phyloP scores from a whole-genome alignment of 2,888 invertebrate genomes.

The Dascillus cervinus region DNA sequence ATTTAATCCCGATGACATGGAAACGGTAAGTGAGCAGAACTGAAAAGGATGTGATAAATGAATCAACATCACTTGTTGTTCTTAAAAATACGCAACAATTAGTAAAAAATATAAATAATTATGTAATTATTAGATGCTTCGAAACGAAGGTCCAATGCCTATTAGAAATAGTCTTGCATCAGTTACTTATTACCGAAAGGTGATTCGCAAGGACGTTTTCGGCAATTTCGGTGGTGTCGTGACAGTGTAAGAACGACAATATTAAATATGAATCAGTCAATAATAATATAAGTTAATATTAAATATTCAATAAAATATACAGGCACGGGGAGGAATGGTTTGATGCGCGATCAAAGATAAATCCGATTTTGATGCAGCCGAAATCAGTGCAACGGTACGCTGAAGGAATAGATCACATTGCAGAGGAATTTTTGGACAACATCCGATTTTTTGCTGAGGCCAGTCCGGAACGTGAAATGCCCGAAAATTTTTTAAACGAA shows the following conservation, averaged over 20 bases:
- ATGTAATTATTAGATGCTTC: slow-evolving; percentile 34
- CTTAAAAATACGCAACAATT: not conserved
- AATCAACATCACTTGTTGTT: no score
- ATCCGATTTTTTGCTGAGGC: slow-evolving; percentile 18
- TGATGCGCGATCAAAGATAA: slow-evolving; percentile 44
- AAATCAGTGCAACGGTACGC: slow-evolving; percentile 31
- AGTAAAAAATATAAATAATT: not conserved
- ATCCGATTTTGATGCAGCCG: slow-evolving; percentile 49
- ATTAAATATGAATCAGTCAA: not conserved
- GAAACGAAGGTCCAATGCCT: slow-evolving; percentile 45
- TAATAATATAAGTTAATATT: no score
- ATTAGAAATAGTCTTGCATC: slow-evolving; percentile 35
- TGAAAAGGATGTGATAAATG: no score
- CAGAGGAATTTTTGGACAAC: slow-evolving; percentile 26
- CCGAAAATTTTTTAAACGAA: slow-evolving; percentile 45
- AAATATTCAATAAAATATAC: no score
- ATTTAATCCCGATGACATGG: slow-evolving; percentile 45
- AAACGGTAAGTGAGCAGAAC: slow-evolving; percentile 25
- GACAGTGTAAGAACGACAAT: slow-evolving; percentile 32
- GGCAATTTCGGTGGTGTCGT: slow-evolving; percentile 25
- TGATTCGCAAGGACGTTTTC: slow-evolving; percentile 38
- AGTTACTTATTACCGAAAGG: slow-evolving; percentile 36
- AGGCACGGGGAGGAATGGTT: slow-evolving; percentile 51
- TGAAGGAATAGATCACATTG: slow-evolving; percentile 28
- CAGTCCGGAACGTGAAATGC: slow-evolving; percentile 24